These are phyloP conservation scores for Drosophila percnosoma DNA, from an alignment of 2,888 invertebrate genomes.

Conservation along the genomic window DNA sequence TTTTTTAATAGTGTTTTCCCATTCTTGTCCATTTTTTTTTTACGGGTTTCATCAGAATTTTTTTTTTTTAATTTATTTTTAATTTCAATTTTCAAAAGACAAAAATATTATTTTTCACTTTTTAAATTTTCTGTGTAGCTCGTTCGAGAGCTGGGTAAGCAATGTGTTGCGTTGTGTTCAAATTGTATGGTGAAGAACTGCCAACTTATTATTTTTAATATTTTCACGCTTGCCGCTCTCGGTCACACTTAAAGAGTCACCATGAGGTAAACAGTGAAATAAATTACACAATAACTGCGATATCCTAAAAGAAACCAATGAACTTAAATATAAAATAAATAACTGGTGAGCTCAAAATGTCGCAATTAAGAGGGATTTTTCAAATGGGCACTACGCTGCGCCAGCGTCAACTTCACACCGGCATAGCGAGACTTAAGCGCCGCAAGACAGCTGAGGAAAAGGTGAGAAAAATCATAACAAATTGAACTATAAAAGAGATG, in stretches of 20 bases:
- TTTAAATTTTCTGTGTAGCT: too few species aligned
- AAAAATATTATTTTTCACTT: too few species aligned
- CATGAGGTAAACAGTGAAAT: conserved; percentile 9
- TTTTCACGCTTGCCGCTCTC: neutral
- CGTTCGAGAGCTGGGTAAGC: too few species aligned
- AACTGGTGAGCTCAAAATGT: conserved; percentile 32
- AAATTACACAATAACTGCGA: conserved; percentile 50
- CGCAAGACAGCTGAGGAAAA: conserved; percentile 88
- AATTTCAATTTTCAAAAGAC: too few species aligned
- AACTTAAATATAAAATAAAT: conserved; percentile 1
- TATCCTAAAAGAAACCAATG: conserved; percentile 18
- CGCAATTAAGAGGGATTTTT: conserved; percentile 34
- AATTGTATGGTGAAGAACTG: neutral
- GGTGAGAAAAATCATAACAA: conserved; percentile 83
- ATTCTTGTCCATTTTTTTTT: too few species aligned
- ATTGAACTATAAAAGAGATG: conserved; percentile 14
- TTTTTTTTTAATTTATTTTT: too few species aligned
- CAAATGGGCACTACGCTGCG: conserved; percentile 27
- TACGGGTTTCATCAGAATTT: too few species aligned
- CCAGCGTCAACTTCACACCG: conserved; percentile 55
- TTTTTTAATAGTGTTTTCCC: too few species aligned
- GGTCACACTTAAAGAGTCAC: conserved; percentile 31
- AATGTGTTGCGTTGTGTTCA: too few species aligned
- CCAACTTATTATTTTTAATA: neutral
- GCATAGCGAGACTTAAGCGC: conserved; percentile 86